Base-by-base conservation (phyloP, 2,888 invertebrate species). In the Pomacea canaliculata region DNA sequence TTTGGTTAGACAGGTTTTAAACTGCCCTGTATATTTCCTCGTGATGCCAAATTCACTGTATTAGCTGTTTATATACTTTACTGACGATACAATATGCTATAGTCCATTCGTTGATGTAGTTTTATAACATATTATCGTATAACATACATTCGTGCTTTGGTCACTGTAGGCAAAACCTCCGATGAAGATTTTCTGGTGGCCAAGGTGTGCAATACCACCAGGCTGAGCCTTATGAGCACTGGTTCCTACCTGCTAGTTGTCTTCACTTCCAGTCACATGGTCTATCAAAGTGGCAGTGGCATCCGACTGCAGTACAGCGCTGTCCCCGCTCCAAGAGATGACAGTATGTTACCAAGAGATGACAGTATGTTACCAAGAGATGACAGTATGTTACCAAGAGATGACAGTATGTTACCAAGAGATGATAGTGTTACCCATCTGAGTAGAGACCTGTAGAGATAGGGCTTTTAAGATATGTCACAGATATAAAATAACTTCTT, bases 221-320 rank as follows among this genome's bases (percentile, higher is more conserved):
- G 18, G 46, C 65, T 23, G 19, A 69, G 51, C 37, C 63, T 78
- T 8, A 23, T 67, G 71, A 78, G 78, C 69, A 72, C 71, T 51
- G 65, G 71, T 59, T 51, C 68, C 48, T 78, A 75, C 72, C n/a
- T 78, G 48, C 67, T 75, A 62, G 59, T 78, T n/a, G 75, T 75
- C 46, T 78, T 78, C 70, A 59, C 69, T 10, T 78, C 78, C 16
- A 69, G 75, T 3, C n/a, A 75, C 7, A 51, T 65, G 27, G 78
- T 78, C n/a, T 71, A 71, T 37, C 69, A 68, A 59, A 71, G 75
- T 59, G 78, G 78, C 0, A 72, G 74, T 10, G 78, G 78, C 37
- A 69, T 78, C 56, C 63, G 69, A 60, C 71, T 78, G n/a, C 63
- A 63, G 23, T 75, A 76, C 56, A 56, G 63, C 13, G 23, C 46